Conservation (phyloP, 2,797 vertebrate genomes). For the Thalassophryne amazonica region DNA sequence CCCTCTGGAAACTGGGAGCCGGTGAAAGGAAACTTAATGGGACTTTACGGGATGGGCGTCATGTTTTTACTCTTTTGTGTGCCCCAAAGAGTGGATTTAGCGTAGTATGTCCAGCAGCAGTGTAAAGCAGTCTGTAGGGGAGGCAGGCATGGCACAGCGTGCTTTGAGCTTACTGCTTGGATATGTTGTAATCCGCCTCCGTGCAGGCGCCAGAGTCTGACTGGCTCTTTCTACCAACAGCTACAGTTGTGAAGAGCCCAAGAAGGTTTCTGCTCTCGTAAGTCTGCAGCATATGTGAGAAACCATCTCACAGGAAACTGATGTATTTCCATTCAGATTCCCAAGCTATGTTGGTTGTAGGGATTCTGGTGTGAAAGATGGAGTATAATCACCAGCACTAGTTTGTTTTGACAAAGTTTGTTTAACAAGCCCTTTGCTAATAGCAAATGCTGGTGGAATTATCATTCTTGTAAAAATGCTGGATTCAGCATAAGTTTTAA, state of each 20-base stretch:
- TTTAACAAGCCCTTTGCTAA: no score
- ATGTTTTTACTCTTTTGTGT: slow-evolving; percentile 29
- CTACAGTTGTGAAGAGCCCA: slow-evolving; percentile 40
- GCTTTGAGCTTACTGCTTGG: slow-evolving; percentile 36
- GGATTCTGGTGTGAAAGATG: no score
- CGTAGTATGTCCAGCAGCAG: slow-evolving; percentile 26
- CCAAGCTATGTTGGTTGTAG: no score
- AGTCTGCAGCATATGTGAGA: slow-evolving; percentile 20
- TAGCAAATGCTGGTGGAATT: no score
- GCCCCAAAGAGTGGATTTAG: slow-evolving; percentile 42
- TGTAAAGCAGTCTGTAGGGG: slow-evolving; percentile 26
- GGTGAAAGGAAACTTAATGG: slow-evolving; percentile 51
- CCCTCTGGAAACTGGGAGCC: slow-evolving; percentile 59
- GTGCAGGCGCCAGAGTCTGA: slow-evolving; percentile 43
- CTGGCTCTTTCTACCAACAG: slow-evolving; percentile 39
- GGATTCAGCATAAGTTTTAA: no score
- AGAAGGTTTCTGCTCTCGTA: slow-evolving; percentile 34
- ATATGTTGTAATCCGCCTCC: slow-evolving; percentile 56
- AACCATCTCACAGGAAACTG: slow-evolving; percentile 7
- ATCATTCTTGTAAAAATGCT: no score
- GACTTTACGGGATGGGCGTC: slow-evolving; percentile 36
- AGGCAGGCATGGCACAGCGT: slow-evolving; percentile 21
- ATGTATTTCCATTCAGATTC: slow-evolving; percentile 20
- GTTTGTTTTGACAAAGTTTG: no score
- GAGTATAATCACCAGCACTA: no score